phyloP scores from a whole-genome alignment of 1,140 invertebrate species.

The Leptestheria dahalacensis region DNA sequence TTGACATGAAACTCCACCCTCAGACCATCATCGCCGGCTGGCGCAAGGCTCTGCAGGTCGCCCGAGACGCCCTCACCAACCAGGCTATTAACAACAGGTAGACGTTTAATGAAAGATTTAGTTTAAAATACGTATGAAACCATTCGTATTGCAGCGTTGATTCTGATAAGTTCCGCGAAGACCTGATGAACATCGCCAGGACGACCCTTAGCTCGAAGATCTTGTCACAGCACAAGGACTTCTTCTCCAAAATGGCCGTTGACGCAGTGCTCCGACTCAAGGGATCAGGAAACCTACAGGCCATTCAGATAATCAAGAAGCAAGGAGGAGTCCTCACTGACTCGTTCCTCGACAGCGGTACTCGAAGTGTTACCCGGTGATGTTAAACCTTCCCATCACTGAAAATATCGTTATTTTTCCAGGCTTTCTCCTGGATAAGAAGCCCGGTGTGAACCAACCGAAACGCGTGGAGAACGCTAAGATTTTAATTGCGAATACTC shows the following conservation, averaged over 20 bases:
- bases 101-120: not conserved
- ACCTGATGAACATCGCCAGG: conserved; percentile 90
- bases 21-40: conserved; percentile 95
- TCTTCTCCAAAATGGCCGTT: conserved; percentile 88
- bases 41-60: conserved; percentile 69
- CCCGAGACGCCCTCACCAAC: conserved; percentile 60
- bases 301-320: conserved; percentile 97
- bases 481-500: conserved; percentile 98
- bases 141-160: conserved; percentile 39
- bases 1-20: conserved; percentile 91
- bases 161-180: conserved; percentile 60
- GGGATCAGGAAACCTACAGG: conserved; percentile 84
- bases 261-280: conserved; percentile 89
- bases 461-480: conserved; percentile 80
- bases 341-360: conserved; percentile 91
- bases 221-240: conserved; percentile 90
- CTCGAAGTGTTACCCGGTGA: conserved; percentile 12
- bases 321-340: conserved; percentile 79
- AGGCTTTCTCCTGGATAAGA: conserved; percentile 94
- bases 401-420: conserved; percentile 13
- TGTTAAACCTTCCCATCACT: not conserved
- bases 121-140: not conserved
- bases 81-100: conserved; percentile 61
- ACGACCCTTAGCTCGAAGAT: conserved; percentile 98
- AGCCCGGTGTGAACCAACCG: conserved; percentile 78